These are phyloP conservation scores for Chloroclystis v-ata DNA, from an alignment of 2,888 invertebrate genomes.

Conservation along the genomic window DNA sequence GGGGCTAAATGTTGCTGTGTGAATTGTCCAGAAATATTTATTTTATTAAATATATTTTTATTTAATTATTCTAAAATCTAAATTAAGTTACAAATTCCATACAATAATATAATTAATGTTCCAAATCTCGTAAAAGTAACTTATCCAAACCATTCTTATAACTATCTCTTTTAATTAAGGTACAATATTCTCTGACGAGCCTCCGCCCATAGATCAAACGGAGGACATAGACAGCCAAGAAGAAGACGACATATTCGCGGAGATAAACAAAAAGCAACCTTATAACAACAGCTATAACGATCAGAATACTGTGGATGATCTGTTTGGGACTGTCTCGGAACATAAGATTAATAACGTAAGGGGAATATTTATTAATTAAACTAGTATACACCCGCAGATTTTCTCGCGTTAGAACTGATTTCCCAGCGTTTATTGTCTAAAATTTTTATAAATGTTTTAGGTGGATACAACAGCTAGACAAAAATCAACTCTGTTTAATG, in stretches of 20 bases:
- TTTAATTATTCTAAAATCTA: too few relatives aligned
- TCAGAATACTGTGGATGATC: constrained; percentile 32
- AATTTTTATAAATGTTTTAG: constrained; percentile 24
- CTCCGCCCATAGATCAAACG: constrained; percentile 8
- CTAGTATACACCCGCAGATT: too few relatives aligned
- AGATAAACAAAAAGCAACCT: constrained; percentile 15
- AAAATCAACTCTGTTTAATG: constrained; percentile 39
- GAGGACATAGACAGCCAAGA: constrained; percentile 13
- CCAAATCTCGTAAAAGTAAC: too few relatives aligned
- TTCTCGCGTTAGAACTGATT: too few relatives aligned
- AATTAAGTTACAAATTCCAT: too few relatives aligned
- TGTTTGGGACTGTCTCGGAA: constrained; percentile 34
- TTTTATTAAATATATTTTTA: too few relatives aligned
- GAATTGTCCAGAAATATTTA: too few relatives aligned
- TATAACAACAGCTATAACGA: constrained; percentile 5
- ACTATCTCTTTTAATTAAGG: constrained; percentile 3
- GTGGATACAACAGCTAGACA: constrained; percentile 26
- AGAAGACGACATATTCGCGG: constrained; percentile 17
- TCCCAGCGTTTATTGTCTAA: too few relatives aligned
- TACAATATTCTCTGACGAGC: constrained; percentile 19
- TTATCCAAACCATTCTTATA: background rate
- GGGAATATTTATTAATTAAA: constrained; percentile 19
- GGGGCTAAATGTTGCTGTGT: too few relatives aligned
- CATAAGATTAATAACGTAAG: constrained; percentile 32
- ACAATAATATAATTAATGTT: too few relatives aligned